Evolutionary conservation across 2,888 invertebrate species (phyloP).

Genomic region (Callinectes sapidus): DNA sequence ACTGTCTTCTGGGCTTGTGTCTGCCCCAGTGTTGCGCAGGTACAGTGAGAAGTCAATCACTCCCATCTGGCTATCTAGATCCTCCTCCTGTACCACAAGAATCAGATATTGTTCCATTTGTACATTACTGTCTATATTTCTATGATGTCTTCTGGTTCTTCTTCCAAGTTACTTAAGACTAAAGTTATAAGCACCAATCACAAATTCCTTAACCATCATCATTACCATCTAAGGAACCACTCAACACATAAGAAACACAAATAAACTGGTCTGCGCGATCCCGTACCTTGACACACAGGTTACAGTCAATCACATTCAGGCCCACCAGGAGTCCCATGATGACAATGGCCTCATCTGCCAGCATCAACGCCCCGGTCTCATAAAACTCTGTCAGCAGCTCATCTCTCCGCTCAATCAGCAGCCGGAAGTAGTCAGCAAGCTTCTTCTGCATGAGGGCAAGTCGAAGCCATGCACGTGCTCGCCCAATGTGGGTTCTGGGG

Average conservation of each 20-base stretch:
- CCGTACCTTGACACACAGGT: conserved; percentile 94
- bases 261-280: background rate
- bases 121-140: background rate
- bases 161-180: background rate
- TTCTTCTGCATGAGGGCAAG: conserved; percentile 99
- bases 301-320: conserved; percentile 97
- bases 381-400: conserved; percentile 93
- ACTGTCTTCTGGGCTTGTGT: conserved; percentile 78
- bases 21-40: conserved; percentile 83
- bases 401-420: conserved; percentile 91
- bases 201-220: background rate
- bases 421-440: conserved; percentile 94
- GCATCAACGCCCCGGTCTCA: conserved; percentile 95
- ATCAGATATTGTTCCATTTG: background rate
- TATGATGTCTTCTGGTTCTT: no score
- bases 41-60: conserved; percentile 98
- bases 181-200: background rate
- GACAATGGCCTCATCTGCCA: conserved; percentile 95
- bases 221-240: background rate
- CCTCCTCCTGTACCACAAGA: conserved; percentile 83
- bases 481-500: conserved; percentile 88
- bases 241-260: background rate
- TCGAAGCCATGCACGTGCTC: conserved; percentile 96
- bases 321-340: conserved; percentile 96
- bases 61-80: conserved; percentile 94